These are phyloP conservation scores for Lomographa bimaculata DNA, from an alignment of 2,888 invertebrate species.

Conservation along the genomic window DNA sequence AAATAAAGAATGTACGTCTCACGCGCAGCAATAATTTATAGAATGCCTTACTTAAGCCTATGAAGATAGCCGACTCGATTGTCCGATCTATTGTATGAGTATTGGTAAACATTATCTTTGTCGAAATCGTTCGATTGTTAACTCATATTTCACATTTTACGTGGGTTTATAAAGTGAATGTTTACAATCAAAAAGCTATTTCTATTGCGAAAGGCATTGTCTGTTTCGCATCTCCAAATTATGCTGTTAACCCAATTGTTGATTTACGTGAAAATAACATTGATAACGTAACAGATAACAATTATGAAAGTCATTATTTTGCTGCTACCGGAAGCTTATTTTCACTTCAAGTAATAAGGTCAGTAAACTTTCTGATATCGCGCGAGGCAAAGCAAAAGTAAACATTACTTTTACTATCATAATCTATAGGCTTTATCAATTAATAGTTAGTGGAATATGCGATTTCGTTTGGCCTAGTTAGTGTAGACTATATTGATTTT, in stretches of 20 bases:
- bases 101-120: slow-evolving; percentile 30
- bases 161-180: slow-evolving; percentile 30
- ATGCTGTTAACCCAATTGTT: slow-evolving; percentile 14
- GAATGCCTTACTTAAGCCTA: slow-evolving; percentile 65
- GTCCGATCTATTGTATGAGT: slow-evolving; percentile 23
- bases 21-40: slow-evolving; percentile 64
- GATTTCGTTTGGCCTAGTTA: slow-evolving; percentile 23
- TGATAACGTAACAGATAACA: slow-evolving; percentile 24
- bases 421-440: no score
- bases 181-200: slow-evolving; percentile 28
- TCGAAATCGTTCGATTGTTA: slow-evolving; percentile 29
- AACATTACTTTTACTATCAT: slow-evolving; percentile 19
- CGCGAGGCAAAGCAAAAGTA: slow-evolving; percentile 24
- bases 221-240: slow-evolving; percentile 18
- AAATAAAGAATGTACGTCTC: slow-evolving; percentile 62
- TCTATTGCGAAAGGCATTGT: slow-evolving; percentile 24
- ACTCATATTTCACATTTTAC: slow-evolving; percentile 22
- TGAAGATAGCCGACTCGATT: slow-evolving; percentile 45
- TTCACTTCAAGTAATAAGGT: slow-evolving; percentile 28
- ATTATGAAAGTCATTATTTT: slow-evolving; percentile 26
- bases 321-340: slow-evolving; percentile 20
- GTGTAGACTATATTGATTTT: slow-evolving; percentile 17
- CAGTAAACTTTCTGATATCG: slow-evolving; percentile 32
- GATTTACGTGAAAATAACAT: slow-evolving; percentile 6
- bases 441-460: slow-evolving; percentile 2